Evolutionary conservation across 2,888 invertebrate genomes (phyloP), one percentile per base, ranked within the genome.

Genomic region (Pherbina coryleti): DNA sequence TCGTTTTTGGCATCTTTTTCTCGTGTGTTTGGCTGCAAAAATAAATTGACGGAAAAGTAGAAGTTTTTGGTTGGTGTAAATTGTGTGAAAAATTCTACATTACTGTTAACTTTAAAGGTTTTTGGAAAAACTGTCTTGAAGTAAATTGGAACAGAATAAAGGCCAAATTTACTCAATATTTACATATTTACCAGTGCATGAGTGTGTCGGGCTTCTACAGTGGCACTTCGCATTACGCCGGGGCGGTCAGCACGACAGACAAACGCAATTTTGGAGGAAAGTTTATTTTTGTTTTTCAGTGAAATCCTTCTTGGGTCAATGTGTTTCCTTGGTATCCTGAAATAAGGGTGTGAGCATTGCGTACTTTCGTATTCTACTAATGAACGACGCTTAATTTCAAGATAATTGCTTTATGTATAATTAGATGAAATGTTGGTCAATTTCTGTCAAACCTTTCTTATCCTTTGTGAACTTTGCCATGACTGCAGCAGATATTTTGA

Each of bases 1-100:
- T 51, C 67, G 75, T 55, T 75, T 49, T 66, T 62, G 66, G 75
- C 75, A 67, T 75, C 44, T 66, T 53, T 62, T 66, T 74, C 44
- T 74, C 55, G 28, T 66, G 55, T 19, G 55, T 55, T n/a, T 55
- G 55, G 55, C 55, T 55, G 55, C 19, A n/a, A 19, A 53, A 55
- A 55, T 2, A 5, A n/a, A 44, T 44, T 44, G 44, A 44, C 7
- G 14, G 44, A 44, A 44, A 11, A 44, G 11, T 44, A 44, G 2
- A 1, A 44, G 44, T 44, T 44, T 44, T 44, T 44, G 5, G 3
- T 31, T 44, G 14, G 11, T 11, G 44, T 14, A 44, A 44, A 51
- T 25, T 49, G 22, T 25, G 19, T 22, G 25, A 9, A 9, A 67
- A 69, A 67, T 44, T 49, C 37, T 49, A 19, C 44, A 19, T 49